A percentile compares a stretch with the other conserved stretches of the same genome.
Evolutionary conservation across 2,888 invertebrate species (phyloP).

Genomic region (Rugalucina vietnamica): DNA sequence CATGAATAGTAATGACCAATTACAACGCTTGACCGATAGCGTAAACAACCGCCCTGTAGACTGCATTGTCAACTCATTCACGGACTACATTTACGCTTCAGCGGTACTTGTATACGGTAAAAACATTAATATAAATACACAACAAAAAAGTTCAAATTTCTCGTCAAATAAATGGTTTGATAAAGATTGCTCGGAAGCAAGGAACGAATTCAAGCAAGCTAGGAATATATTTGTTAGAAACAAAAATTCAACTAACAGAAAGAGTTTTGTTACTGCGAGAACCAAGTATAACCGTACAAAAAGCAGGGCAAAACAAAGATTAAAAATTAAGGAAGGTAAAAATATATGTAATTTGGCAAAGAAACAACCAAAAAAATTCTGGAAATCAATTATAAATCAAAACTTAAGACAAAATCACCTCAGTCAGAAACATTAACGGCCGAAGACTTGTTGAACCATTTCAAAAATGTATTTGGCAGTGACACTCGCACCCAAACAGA

Average conservation of each 20-base stretch:
- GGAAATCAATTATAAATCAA: neutral
- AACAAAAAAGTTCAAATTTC: neutral
- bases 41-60: neutral
- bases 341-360: neutral
- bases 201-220: neutral
- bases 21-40: neutral
- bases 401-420: neutral
- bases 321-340: neutral
- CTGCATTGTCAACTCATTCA: neutral
- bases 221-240: neutral
- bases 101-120: neutral
- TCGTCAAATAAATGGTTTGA: neutral
- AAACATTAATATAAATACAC: too few species aligned
- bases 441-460: slow-evolving; percentile 2
- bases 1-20: neutral
- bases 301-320: neutral
- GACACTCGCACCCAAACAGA: too few species aligned
- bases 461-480: neutral
- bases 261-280: neutral
- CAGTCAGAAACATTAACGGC: neutral
- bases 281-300: neutral
- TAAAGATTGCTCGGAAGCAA: neutral
- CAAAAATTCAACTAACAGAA: neutral
- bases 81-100: neutral
- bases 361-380: neutral